Evolutionary conservation across 2,888 invertebrate species (phyloP), one percentile per base, ranked within the genome.

Genomic region (Eupithecia subumbrata): DNA sequence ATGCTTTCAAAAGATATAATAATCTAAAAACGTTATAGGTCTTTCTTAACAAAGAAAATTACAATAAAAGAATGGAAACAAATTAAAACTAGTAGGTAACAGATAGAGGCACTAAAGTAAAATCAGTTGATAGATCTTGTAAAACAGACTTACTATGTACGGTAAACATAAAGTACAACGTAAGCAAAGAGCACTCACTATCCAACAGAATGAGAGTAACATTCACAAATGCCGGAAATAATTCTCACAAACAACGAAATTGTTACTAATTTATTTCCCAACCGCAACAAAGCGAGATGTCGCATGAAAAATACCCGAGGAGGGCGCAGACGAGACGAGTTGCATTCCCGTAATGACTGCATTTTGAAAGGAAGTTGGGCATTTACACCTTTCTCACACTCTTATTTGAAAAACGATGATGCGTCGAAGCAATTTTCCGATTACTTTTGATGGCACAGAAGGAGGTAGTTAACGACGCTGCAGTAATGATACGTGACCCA

Each of bases 201-300:
- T 71, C 0, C 80, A 80, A n/a, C 78, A 82, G 69, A 84, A 84
- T 25, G 79, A 76, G 48, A 84, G 81, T 70, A 78, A 80, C 74
- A 79, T 81, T 83, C 81, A 79, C 82, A 79, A 84, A 83, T 83
- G 77, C 77, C 83, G 84, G 85, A 81, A 84, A 92, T 91, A 91
- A 93, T 93, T 92, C 90, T 89, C 88, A 84, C 92, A 92, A 93
- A 94, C 93, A 95, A 91, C 94, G 93, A 92, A 93, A 94, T 93
- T 92, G 94, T 94, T 92, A 93, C 92, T 94, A 94, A 95, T 95
- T 94, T 94, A 92, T 95, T 94, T 92, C 87, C 89, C 91, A 86
- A 92, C 94, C 93, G 86, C 93, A 93, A 94, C 94, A 95, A 94
- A 94, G 94, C 92, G 93, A 90, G 91, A 92, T 92, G 94, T 94